A percentile compares a stretch with the other conserved stretches of the same genome.
phyloP scores from a whole-genome alignment of 2,888 invertebrate genomes.

The Tribolium freemani region DNA sequence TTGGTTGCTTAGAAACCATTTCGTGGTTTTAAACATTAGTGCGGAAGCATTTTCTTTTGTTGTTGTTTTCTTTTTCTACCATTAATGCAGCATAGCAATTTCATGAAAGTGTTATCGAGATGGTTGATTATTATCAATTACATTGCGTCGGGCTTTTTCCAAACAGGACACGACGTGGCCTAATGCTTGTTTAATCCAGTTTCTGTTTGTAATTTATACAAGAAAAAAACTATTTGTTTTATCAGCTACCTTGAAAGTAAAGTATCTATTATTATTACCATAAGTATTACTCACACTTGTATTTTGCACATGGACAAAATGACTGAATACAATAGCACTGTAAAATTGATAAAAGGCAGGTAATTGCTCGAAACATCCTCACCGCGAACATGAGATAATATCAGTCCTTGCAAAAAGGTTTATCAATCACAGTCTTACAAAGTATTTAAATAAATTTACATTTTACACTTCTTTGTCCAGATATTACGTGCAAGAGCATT shows the following conservation, averaged over 20 bases:
- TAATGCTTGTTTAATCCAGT: background rate
- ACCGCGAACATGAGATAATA: constrained; percentile 9
- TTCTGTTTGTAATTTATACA: constrained; percentile 1
- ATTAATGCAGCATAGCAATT: constrained; percentile 60
- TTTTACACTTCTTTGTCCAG: constrained; percentile 23
- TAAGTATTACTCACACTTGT: background rate
- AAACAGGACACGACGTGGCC: background rate
- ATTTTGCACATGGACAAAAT: constrained; percentile 2
- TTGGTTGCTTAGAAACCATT: constrained; percentile 62
- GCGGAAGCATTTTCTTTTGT: constrained; percentile 61
- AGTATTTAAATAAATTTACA: constrained; percentile 40
- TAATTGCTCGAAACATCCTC: constrained; percentile 35
- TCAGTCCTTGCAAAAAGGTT: constrained; percentile 26
- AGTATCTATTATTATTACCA: background rate
- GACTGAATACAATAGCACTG: constrained; percentile 19
- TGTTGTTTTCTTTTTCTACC: constrained; percentile 59
- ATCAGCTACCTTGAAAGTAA: background rate
- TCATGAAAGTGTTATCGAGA: constrained; percentile 56
- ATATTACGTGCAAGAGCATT: constrained; percentile 24
- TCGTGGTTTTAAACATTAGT: constrained; percentile 60
- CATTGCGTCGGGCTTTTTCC: constrained; percentile 46
- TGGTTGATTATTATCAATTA: constrained; percentile 51
- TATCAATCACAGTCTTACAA: constrained; percentile 23
- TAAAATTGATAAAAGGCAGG: constrained; percentile 9
- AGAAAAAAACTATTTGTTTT: constrained; percentile 3